phyloP scores from a whole-genome alignment of 2,113 vertebrate species.

The Ariopsis seemanni region DNA sequence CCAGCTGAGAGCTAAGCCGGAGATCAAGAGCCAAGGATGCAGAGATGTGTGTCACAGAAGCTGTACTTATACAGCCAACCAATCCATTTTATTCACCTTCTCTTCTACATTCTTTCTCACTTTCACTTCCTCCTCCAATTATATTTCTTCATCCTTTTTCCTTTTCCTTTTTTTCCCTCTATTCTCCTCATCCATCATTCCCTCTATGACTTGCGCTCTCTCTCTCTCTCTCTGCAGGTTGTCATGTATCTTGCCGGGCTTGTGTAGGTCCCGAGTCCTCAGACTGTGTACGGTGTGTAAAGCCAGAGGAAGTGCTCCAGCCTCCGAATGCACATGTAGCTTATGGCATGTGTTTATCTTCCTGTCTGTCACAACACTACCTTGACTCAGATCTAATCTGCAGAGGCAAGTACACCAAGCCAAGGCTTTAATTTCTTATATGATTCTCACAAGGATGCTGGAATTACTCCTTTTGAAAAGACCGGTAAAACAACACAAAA shows the following conservation, averaged over 20 bases:
- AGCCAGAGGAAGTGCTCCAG: slow-evolving; percentile 72
- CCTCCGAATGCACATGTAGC: slow-evolving; percentile 48
- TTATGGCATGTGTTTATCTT: slow-evolving; percentile 74
- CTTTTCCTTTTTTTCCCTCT: not conserved
- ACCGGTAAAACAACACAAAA: too few relatives aligned
- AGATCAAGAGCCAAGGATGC: slow-evolving; percentile 1
- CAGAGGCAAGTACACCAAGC: slow-evolving; percentile 73
- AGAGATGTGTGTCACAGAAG: not conserved
- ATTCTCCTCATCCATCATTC: not conserved
- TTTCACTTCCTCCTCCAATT: not conserved
- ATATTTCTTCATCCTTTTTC: not conserved
- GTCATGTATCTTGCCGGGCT: slow-evolving; percentile 79
- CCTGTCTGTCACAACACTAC: slow-evolving; percentile 74
- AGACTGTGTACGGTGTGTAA: slow-evolving; percentile 67
- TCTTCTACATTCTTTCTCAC: not conserved
- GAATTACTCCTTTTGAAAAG: not conserved
- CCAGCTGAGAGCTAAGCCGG: not conserved
- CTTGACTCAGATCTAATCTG: slow-evolving; percentile 74
- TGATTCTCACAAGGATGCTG: not conserved
- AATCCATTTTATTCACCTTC: not conserved
- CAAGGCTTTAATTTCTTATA: not conserved
- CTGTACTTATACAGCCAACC: not conserved
- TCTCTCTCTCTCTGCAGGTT: slow-evolving; percentile 69
- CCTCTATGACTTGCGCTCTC: not conserved
- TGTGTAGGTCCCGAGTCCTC: slow-evolving; percentile 69